phyloP scores from a whole-genome alignment of 2,797 vertebrate species.

The Onychomys torridus region DNA sequence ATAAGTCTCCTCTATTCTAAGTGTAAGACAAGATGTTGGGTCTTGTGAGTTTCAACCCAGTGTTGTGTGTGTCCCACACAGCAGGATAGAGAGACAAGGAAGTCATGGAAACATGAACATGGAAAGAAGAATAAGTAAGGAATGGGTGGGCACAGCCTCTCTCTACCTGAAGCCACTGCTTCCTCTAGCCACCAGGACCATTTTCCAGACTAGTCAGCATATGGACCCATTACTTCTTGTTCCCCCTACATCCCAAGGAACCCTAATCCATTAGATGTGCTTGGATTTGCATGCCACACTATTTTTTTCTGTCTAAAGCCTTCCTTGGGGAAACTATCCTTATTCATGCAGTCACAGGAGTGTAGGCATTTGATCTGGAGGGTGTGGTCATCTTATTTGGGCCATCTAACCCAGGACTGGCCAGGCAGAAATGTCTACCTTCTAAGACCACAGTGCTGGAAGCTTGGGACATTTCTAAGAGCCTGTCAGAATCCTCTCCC shows the following conservation, averaged over 20 bases:
- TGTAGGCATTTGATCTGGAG: neutral
- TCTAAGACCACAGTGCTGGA: neutral
- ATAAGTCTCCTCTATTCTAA: neutral
- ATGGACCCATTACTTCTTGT: neutral
- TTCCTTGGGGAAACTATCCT: neutral
- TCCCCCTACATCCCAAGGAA: neutral
- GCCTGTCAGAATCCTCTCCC: neutral
- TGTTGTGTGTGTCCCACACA: neutral
- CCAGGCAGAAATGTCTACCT: neutral
- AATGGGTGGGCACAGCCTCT: neutral
- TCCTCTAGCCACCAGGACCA: neutral
- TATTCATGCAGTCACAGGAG: neutral
- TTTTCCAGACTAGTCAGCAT: neutral
- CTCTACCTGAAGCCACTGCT: neutral
- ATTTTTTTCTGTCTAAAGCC: neutral
- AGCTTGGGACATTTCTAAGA: neutral
- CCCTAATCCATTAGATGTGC: neutral
- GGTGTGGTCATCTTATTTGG: neutral
- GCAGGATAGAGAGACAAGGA: neutral
- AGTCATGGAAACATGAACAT: neutral
- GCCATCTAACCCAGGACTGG: neutral
- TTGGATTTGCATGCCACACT: neutral
- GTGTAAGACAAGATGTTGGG: neutral
- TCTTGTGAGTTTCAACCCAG: neutral
- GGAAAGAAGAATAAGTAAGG: neutral